These are phyloP conservation scores for Neosalanx taihuensis DNA, from an alignment of 2,797 vertebrate genomes.

Conservation along the genomic window DNA sequence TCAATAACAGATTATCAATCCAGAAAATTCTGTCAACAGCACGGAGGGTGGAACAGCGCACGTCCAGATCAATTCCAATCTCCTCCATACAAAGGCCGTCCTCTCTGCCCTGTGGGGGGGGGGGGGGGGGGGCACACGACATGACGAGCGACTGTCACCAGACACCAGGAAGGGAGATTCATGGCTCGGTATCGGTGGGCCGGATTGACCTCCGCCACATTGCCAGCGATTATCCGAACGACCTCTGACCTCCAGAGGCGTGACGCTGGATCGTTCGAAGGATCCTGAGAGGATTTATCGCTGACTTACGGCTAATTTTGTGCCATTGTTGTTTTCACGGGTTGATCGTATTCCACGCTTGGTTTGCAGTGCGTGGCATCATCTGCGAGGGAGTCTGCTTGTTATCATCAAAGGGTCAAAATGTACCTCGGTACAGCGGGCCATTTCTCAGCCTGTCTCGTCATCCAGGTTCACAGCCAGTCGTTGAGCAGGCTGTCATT, in stretches of 20 bases:
- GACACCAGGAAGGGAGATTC: constrained; percentile 1
- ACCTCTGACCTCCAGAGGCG: neutral
- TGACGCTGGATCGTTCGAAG: constrained; percentile 12
- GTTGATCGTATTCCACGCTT: no score
- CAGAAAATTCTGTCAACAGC: constrained; percentile 3
- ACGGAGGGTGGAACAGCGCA: constrained; percentile 22
- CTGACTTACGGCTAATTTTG: no score
- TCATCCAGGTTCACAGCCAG: no score
- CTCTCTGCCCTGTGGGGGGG: neutral
- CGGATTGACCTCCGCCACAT: neutral
- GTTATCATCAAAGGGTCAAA: no score
- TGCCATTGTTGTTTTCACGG: no score
- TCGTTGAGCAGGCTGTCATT: no score
- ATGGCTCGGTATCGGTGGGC: neutral
- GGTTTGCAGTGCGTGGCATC: no score
- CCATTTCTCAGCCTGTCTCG: no score
- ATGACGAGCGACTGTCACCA: neutral
- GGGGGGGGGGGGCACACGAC: no score
- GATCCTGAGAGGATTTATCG: neutral
- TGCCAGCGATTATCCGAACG: neutral
- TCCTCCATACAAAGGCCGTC: neutral
- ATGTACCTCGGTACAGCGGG: no score
- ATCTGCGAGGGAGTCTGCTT: no score
- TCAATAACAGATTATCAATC: constrained; percentile 62
- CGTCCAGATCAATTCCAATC: constrained; percentile 51